Evolutionary conservation across 1,140 invertebrate genomes (phyloP).

Genomic region (Drosophila virilis): DNA sequence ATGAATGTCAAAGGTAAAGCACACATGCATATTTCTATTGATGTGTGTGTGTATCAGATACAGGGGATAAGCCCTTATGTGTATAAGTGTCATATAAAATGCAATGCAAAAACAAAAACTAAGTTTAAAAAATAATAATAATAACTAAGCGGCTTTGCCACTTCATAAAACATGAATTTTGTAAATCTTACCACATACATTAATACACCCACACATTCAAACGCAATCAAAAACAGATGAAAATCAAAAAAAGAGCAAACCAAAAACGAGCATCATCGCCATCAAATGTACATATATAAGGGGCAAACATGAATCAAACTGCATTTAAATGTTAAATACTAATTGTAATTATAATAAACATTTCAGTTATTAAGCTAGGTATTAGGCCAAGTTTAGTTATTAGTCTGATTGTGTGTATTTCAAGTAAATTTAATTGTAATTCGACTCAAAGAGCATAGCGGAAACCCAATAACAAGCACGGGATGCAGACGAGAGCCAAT

Average conservation of each 20-base stretch:
- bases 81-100: constrained; percentile 40
- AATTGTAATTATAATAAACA: constrained; percentile 68
- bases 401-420: constrained; percentile 23
- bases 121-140: neutral
- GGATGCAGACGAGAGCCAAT: constrained; percentile 33
- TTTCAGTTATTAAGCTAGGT: constrained; percentile 52
- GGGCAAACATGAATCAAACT: constrained; percentile 77
- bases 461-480: neutral
- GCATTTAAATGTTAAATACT: constrained; percentile 75
- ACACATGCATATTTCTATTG: constrained; percentile 18
- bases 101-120: constrained; percentile 32
- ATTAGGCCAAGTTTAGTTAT: constrained; percentile 35
- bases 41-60: constrained; percentile 2
- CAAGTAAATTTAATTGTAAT: constrained; percentile 61
- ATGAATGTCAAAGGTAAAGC: constrained; percentile 65
- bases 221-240: constrained; percentile 15
- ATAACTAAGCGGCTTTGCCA: constrained; percentile 16
- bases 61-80: constrained; percentile 31
- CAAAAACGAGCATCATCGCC: constrained; percentile 43
- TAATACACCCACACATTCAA: constrained; percentile 20
- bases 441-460: constrained; percentile 52
- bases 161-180: constrained; percentile 51
- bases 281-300: constrained; percentile 71
- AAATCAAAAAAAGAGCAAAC: constrained; percentile 33
- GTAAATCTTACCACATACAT: constrained; percentile 56